phyloP scores from a whole-genome alignment of 1,140 invertebrate species.

The Nylanderia fulva region DNA sequence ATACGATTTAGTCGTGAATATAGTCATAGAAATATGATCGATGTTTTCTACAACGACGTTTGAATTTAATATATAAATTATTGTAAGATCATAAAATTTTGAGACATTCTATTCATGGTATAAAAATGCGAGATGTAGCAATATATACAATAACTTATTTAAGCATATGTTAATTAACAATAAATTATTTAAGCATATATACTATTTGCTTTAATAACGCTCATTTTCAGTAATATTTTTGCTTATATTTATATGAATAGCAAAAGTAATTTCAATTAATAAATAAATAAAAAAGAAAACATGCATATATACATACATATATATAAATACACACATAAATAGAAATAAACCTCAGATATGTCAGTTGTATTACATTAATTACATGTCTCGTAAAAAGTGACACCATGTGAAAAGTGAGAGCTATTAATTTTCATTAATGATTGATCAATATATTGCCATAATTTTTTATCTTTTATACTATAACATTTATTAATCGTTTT shows the following conservation, averaged over 20 bases:
- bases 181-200: too few relatives aligned
- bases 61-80: constrained; percentile 7
- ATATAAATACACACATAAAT: too few relatives aligned
- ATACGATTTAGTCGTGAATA: neutral
- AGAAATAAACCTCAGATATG: constrained; percentile 6
- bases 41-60: neutral
- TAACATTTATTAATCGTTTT: constrained; percentile 31
- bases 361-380: neutral
- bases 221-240: neutral
- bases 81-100: neutral
- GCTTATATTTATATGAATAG: neutral
- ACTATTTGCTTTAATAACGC: constrained; percentile 1
- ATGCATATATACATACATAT: too few relatives aligned
- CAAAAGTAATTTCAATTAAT: constrained; percentile 18
- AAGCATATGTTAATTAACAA: too few relatives aligned
- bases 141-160: constrained; percentile 11
- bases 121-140: neutral
- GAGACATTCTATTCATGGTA: neutral
- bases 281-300: constrained; percentile 13
- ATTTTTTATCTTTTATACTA: constrained; percentile 18
- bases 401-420: neutral
- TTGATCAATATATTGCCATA: neutral
- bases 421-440: constrained; percentile 36
- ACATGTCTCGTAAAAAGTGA: neutral
- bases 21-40: neutral